Evolutionary conservation across 2,113 vertebrate genomes (phyloP).

Genomic region (Coptodon rendalli): DNA sequence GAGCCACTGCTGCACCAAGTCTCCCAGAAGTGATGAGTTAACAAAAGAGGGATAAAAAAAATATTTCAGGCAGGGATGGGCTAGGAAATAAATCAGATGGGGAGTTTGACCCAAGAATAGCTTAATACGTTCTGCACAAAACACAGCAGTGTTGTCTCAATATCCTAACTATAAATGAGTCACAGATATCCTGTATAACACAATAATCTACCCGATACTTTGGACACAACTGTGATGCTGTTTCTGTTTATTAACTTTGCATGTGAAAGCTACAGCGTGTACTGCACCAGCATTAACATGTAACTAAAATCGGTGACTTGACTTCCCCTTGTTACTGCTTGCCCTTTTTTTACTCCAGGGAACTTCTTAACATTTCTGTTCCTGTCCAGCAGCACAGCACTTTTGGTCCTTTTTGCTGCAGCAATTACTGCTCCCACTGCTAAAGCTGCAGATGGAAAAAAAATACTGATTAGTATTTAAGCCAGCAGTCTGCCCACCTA

Average conservation of each 20-base stretch:
- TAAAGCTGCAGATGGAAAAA: neutral
- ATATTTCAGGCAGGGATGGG: neutral
- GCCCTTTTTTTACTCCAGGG: neutral
- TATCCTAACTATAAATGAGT: neutral
- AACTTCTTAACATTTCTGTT: neutral
- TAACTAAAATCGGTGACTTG: neutral
- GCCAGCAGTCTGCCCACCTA: neutral
- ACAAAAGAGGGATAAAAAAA: neutral
- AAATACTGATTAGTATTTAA: neutral
- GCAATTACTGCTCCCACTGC: neutral
- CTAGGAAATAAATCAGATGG: neutral
- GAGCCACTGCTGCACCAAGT: neutral
- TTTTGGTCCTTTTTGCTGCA: neutral
- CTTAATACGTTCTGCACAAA: neutral
- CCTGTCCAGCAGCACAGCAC: neutral
- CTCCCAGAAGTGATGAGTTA: constrained; percentile 12
- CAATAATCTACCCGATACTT: neutral
- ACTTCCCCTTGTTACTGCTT: neutral
- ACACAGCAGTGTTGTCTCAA: neutral
- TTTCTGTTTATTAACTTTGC: neutral
- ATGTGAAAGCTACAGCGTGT: accelerated
- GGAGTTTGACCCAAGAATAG: neutral
- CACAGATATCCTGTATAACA: neutral
- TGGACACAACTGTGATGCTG: neutral
- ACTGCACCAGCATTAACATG: neutral